phyloP scores from a whole-genome alignment of 2,113 vertebrate species.

The Pteruthius melanotis region DNA sequence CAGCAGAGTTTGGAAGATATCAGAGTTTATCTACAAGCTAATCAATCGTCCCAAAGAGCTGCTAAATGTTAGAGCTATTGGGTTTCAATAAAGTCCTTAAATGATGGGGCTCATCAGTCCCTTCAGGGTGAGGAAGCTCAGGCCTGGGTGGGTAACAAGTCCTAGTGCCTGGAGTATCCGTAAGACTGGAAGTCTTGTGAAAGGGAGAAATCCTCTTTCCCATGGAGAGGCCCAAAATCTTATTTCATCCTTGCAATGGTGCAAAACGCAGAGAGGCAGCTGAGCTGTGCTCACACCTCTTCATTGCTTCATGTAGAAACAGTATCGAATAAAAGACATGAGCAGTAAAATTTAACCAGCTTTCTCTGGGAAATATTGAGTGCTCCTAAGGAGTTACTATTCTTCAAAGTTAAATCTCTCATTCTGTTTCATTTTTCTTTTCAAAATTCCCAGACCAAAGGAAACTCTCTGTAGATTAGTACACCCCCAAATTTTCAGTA shows the following conservation, averaged over 20 bases:
- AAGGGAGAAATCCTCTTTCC: not conserved
- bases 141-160: not conserved
- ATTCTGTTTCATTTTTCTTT: slow-evolving; percentile 57
- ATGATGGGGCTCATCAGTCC: not conserved
- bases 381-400: slow-evolving; percentile 7
- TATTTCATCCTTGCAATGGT: not conserved
- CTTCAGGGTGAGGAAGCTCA: not conserved
- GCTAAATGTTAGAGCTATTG: not conserved
- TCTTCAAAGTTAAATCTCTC: slow-evolving; percentile 38
- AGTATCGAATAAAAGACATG: fast-evolving
- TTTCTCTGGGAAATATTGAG: slow-evolving; percentile 12
- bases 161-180: not conserved
- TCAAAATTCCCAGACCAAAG: slow-evolving; percentile 27
- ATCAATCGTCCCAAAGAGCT: not conserved
- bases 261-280: not conserved
- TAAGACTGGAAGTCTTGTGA: not conserved
- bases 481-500: not conserved
- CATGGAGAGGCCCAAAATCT: not conserved
- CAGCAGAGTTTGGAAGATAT: not conserved
- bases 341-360: not conserved
- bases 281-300: not conserved
- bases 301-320: not conserved
- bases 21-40: not conserved
- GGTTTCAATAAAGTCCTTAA: not conserved
- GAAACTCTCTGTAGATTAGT: slow-evolving; percentile 37